phyloP scores from a whole-genome alignment of 1,140 invertebrate species.

The Sycophila sp. region DNA sequence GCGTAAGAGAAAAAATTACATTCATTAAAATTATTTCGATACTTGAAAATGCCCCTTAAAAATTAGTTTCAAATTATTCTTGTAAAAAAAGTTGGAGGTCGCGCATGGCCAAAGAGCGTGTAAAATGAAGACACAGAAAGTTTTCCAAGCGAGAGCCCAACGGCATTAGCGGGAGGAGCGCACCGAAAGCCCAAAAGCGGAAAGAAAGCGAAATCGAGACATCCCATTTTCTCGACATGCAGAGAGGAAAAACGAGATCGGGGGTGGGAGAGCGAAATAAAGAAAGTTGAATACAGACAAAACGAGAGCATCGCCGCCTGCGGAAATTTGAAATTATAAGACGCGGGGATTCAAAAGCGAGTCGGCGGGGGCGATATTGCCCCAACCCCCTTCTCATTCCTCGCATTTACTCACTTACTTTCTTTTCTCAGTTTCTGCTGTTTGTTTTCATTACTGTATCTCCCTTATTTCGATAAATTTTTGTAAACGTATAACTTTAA shows the following conservation, averaged over 20 bases:
- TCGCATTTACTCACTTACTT: neutral
- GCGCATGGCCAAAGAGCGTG: neutral
- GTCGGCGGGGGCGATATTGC: no score
- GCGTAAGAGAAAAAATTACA: no score
- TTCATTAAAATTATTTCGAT: no score
- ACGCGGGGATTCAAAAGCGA: slow-evolving; percentile 18
- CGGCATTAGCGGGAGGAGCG: neutral
- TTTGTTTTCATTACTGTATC: no score
- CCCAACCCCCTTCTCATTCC: neutral
- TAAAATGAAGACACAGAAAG: neutral
- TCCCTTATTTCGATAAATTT: no score
- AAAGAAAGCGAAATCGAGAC: slow-evolving; percentile 20
- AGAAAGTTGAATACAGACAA: slow-evolving; percentile 5
- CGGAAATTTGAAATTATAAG: slow-evolving; percentile 53
- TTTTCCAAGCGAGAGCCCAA: slow-evolving; percentile 13
- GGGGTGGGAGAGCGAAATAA: neutral
- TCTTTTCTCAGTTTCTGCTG: no score
- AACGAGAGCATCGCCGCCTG: slow-evolving; percentile 31
- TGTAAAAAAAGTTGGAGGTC: neutral
- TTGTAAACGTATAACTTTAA: no score
- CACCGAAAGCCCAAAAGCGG: slow-evolving; percentile 7
- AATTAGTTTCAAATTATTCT: no score
- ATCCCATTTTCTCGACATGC: neutral
- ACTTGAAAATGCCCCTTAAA: no score
- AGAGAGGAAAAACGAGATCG: neutral